These are phyloP conservation scores for Buphagus erythrorhynchus DNA, from an alignment of 2,797 vertebrate genomes.

Conservation along the genomic window DNA sequence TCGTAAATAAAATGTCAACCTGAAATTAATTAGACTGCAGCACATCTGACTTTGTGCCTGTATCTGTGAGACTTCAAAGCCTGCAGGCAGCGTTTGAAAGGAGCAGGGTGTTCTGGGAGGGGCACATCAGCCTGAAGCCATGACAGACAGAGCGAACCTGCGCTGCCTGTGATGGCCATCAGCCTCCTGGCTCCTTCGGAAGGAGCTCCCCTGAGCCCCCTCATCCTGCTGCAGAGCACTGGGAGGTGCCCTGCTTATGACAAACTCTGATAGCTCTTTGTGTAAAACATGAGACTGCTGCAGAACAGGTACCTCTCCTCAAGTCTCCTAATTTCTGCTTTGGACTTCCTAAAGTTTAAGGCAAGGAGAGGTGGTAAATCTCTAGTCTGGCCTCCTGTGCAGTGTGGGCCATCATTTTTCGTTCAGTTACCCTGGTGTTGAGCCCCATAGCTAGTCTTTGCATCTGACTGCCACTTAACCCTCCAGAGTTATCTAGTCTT, in stretches of 20 bases:
- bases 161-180: rapidly evolving
- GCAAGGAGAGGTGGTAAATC: neutral
- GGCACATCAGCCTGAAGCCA: neutral
- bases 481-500: neutral
- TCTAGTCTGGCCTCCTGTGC: neutral
- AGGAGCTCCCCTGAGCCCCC: neutral
- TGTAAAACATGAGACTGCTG: rapidly evolving
- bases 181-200: neutral
- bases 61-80: constrained; percentile 45
- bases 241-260: too few relatives aligned
- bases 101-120: neutral
- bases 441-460: neutral
- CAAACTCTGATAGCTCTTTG: rapidly evolving
- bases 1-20: constrained; percentile 61
- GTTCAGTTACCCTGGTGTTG: neutral
- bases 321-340: neutral
- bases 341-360: neutral
- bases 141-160: neutral
- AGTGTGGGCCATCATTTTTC: neutral
- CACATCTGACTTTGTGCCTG: constrained; percentile 1
- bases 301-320: neutral
- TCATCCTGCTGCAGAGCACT: neutral
- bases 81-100: neutral
- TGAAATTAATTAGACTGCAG: constrained; percentile 60
- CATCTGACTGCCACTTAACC: neutral